Conservation (phyloP, 2,888 invertebrate species). For the Masnerella sp. region DNA sequence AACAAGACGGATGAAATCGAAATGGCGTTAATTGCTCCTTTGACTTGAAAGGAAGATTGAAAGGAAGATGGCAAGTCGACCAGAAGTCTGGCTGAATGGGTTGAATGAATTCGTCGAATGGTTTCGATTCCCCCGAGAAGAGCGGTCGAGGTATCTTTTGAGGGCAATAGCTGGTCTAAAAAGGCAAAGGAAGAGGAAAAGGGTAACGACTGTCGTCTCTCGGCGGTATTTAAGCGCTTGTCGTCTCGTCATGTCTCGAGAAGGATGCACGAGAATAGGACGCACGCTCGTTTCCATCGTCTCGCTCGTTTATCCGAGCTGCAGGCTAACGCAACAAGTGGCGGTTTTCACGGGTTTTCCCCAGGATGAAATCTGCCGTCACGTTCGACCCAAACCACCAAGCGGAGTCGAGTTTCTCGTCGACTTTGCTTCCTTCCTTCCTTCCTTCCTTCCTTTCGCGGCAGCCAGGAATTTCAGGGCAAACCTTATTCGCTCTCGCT, state of each 20-base stretch:
- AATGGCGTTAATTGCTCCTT: slow-evolving; percentile 30
- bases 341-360: slow-evolving; percentile 78
- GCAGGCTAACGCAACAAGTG: slow-evolving; percentile 76
- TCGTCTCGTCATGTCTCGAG: slow-evolving; percentile 37
- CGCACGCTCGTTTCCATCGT: slow-evolving; percentile 23
- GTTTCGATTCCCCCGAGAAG: slow-evolving; percentile 42
- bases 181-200: slow-evolving; percentile 56
- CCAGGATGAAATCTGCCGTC: slow-evolving; percentile 73
- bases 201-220: slow-evolving; percentile 58
- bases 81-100: slow-evolving; percentile 10
- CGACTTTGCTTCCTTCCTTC: slow-evolving; percentile 65
- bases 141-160: slow-evolving; percentile 37
- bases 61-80: slow-evolving; percentile 7
- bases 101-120: slow-evolving; percentile 37
- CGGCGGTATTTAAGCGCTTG: slow-evolving; percentile 48
- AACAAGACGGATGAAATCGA: slow-evolving; percentile 5
- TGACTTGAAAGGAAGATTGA: neutral
- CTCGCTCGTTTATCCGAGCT: slow-evolving; percentile 48
- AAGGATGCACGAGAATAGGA: slow-evolving; percentile 44
- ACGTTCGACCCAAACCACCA: slow-evolving; percentile 56
- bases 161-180: slow-evolving; percentile 32
- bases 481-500: slow-evolving; percentile 63
- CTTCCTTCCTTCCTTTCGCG: slow-evolving; percentile 61
- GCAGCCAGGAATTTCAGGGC: slow-evolving; percentile 70
- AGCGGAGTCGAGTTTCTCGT: slow-evolving; percentile 53